Conservation (phyloP, 2,888 invertebrate genomes). For the Salpingus planirostris region DNA sequence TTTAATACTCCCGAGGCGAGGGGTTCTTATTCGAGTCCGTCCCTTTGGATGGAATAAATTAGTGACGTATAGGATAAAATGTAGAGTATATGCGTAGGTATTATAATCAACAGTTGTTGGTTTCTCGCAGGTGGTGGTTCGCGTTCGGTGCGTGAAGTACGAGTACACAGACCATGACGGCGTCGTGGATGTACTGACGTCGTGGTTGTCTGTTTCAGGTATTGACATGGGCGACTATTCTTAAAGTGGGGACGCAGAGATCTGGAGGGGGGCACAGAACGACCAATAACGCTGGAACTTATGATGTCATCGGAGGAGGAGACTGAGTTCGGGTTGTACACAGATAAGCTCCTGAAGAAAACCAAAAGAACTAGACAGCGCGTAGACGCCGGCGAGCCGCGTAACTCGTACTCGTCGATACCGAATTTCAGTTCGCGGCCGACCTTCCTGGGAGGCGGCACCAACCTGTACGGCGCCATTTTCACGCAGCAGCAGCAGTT, state of each 20-base stretch:
- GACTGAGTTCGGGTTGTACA: constrained; percentile 88
- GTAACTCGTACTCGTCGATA: constrained; percentile 82
- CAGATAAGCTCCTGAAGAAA: constrained; percentile 87
- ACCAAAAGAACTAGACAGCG: constrained; percentile 90
- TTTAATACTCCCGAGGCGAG: too few species aligned
- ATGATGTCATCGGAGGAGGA: constrained; percentile 97
- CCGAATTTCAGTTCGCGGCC: constrained; percentile 68
- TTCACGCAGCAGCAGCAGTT: constrained; percentile 72
- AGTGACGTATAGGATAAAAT: too few species aligned
- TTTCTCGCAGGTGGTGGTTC: constrained; percentile 6
- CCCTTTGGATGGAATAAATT: too few species aligned
- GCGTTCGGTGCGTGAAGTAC: too few species aligned
- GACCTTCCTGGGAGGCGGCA: constrained; percentile 70
- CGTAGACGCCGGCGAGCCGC: constrained; percentile 92
- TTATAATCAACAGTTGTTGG: constrained; percentile 10
- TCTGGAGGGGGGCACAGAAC: constrained; percentile 55
- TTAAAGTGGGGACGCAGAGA: constrained; percentile 48
- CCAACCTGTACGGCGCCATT: constrained; percentile 72
- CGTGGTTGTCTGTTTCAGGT: constrained; percentile 36
- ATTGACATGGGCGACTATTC: constrained; percentile 45
- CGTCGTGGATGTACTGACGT: too few species aligned
- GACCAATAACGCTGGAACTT: constrained; percentile 78
- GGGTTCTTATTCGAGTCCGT: neutral
- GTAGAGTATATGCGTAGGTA: too few species aligned
- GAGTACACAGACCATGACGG: too few species aligned